Evolutionary conservation across 2,888 invertebrate genomes (phyloP).

Genomic region (Machimus rusticus): DNA sequence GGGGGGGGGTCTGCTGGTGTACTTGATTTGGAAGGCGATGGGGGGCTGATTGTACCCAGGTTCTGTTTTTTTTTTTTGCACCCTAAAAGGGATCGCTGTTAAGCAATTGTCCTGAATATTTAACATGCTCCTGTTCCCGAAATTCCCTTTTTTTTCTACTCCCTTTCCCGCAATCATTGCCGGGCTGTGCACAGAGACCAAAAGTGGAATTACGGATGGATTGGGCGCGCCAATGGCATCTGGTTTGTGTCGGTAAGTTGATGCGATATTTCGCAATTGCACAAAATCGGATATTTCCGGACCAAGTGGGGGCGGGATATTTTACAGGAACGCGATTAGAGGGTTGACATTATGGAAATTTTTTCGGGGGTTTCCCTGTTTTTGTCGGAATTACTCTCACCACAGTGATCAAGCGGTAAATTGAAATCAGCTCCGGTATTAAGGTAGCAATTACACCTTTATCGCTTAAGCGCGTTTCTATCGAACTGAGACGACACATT

Average conservation of each 20-base stretch:
- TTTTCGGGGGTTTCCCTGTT: background rate
- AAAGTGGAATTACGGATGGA: background rate
- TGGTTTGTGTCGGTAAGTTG: background rate
- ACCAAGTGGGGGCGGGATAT: background rate
- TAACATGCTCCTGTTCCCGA: background rate
- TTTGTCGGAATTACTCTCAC: background rate
- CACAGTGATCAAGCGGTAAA: background rate
- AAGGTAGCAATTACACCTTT: background rate
- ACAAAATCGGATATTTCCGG: background rate
- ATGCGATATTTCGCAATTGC: background rate
- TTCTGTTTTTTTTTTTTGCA: background rate
- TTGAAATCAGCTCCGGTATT: background rate
- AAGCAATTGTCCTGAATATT: background rate
- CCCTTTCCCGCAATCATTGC: background rate
- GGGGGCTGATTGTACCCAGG: background rate
- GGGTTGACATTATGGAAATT: background rate
- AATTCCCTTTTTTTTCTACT: background rate
- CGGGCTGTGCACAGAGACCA: background rate
- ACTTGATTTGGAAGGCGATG: background rate
- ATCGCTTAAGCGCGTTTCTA: background rate
- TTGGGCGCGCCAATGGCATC: background rate
- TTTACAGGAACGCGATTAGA: background rate
- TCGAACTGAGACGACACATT: background rate
- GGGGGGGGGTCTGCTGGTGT: background rate
- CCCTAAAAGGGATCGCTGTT: background rate